phyloP scores from a whole-genome alignment of 2,113 vertebrate species.

The Phrynocephalus versicolor region DNA sequence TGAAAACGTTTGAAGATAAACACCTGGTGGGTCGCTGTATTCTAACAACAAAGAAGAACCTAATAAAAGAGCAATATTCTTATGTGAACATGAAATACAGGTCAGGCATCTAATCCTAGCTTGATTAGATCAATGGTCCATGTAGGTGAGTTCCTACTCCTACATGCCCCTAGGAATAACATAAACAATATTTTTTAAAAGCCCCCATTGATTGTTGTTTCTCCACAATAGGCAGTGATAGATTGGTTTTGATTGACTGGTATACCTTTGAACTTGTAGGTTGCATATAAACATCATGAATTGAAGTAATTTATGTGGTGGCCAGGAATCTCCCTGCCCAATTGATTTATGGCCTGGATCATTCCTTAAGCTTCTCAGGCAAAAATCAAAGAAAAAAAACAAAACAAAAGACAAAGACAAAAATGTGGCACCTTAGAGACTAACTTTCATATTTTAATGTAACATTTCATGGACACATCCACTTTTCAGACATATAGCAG shows the following conservation, averaged over 20 bases:
- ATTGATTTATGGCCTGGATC: background rate
- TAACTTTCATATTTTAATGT: too few species aligned
- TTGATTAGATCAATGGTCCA: background rate
- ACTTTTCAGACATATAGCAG: too few species aligned
- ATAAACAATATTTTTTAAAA: background rate
- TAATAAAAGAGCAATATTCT: background rate
- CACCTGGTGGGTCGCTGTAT: background rate
- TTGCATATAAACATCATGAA: background rate
- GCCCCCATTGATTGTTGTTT: too few species aligned
- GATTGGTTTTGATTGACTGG: background rate
- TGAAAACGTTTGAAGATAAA: background rate
- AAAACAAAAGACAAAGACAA: too few species aligned
- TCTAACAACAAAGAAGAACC: background rate
- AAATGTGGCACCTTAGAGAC: too few species aligned
- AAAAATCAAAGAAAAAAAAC: too few species aligned
- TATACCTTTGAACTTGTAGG: background rate
- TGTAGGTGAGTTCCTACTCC: too few species aligned
- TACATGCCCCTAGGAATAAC: background rate
- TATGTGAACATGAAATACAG: background rate
- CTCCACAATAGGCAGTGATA: background rate
- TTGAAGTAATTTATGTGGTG: too few species aligned
- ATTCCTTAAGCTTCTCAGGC: background rate
- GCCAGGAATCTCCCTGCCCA: too few species aligned
- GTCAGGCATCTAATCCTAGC: background rate
- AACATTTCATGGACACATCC: too few species aligned